Evolutionary conservation across 2,888 invertebrate species (phyloP).

Genomic region (Xestia xanthographa): DNA sequence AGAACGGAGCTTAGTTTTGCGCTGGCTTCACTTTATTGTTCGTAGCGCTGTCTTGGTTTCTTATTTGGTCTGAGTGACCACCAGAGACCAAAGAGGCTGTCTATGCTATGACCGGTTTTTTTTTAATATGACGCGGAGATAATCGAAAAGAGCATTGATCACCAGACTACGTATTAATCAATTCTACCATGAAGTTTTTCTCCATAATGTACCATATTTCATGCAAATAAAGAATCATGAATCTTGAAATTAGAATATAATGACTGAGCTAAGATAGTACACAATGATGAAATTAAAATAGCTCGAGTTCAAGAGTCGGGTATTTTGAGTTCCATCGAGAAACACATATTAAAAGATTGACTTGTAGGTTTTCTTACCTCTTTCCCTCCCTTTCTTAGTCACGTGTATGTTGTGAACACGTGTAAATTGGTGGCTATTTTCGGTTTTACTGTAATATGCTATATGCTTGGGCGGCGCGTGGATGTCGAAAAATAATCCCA

Average conservation of each 20-base stretch:
- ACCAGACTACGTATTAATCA: neutral
- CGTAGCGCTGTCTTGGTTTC: no score
- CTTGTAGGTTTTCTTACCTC: neutral
- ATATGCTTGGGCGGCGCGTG: neutral
- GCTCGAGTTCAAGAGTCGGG: constrained; percentile 8
- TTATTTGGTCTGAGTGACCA: no score
- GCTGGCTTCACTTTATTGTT: no score
- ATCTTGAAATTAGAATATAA: neutral
- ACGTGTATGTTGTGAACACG: neutral
- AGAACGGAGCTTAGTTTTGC: no score
- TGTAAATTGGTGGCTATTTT: constrained; percentile 1
- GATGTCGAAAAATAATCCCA: neutral
- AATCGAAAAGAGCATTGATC: no score
- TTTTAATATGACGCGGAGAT: no score
- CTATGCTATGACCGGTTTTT: neutral
- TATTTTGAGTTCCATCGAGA: neutral
- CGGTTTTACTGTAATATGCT: neutral
- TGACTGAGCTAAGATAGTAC: neutral
- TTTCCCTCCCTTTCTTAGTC: no score
- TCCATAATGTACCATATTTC: no score
- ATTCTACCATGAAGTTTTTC: neutral
- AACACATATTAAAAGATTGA: neutral
- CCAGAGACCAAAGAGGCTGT: neutral
- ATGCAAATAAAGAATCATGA: no score
- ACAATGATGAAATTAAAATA: constrained; percentile 12